phyloP scores from a whole-genome alignment of 2,888 invertebrate genomes.

The Tipula helvola region DNA sequence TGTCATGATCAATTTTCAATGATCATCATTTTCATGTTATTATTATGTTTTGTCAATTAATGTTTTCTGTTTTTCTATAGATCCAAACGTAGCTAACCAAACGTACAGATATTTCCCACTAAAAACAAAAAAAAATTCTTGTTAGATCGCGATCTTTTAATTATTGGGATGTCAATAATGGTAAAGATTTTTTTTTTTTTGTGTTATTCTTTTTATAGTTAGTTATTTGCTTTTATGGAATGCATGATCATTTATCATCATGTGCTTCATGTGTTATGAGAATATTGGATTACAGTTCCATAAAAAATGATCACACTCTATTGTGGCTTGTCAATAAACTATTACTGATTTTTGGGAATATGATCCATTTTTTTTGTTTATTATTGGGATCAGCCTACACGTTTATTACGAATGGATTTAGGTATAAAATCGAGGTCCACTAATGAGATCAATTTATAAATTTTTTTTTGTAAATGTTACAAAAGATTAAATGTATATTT shows the following conservation, averaged over 20 bases:
- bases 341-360: background rate
- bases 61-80: background rate
- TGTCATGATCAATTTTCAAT: conserved; percentile 4
- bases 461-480: background rate
- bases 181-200: background rate
- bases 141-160: conserved; percentile 4
- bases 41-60: conserved; percentile 4
- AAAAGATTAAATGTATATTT: background rate
- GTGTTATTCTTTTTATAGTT: background rate
- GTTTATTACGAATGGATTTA: background rate
- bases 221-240: background rate
- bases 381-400: background rate
- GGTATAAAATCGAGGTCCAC: background rate
- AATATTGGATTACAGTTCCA: background rate
- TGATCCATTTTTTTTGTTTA: background rate
- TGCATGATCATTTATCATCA: background rate
- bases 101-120: background rate
- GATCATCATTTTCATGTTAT: conserved; percentile 4
- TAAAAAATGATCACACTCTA: background rate
- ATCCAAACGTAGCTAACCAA: background rate
- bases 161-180: background rate
- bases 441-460: background rate
- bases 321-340: background rate
- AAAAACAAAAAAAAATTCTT: background rate
- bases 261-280: background rate